Conservation (phyloP, 2,113 vertebrate genomes). For the Xiphophorus hellerii region DNA sequence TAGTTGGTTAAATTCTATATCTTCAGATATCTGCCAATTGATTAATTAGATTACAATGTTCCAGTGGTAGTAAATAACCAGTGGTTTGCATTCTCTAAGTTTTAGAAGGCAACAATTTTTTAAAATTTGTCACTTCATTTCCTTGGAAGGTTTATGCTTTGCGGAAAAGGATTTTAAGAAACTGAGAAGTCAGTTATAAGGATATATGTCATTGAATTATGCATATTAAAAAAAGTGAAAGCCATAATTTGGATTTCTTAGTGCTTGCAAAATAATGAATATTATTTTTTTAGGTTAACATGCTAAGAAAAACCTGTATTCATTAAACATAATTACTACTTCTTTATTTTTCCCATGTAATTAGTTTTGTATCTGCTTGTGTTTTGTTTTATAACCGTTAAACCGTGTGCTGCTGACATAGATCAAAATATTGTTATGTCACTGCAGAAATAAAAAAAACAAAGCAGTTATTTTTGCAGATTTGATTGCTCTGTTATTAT, state of each 20-base stretch:
- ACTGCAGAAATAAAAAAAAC: background rate
- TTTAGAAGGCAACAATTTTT: background rate
- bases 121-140: too few species aligned
- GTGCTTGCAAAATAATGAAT: background rate
- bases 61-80: background rate
- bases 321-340: background rate
- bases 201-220: background rate
- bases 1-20: background rate
- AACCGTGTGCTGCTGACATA: background rate
- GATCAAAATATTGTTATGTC: background rate
- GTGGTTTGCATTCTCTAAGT: background rate
- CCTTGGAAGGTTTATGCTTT: background rate
- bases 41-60: background rate
- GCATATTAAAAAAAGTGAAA: background rate
- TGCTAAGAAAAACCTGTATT: background rate
- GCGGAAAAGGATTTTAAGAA: background rate
- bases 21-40: background rate
- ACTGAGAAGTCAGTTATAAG: background rate
- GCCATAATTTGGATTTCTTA: background rate
- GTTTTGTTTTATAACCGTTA: background rate
- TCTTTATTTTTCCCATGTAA: background rate
- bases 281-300: background rate
- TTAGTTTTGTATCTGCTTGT: background rate
- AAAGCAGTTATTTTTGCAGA: background rate
- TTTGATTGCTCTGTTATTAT: background rate